A percentile compares a stretch with the other conserved stretches of the same genome.
These are phyloP conservation scores for Scomber colias DNA, from an alignment of 2,113 vertebrate species.

Conservation along the genomic window DNA sequence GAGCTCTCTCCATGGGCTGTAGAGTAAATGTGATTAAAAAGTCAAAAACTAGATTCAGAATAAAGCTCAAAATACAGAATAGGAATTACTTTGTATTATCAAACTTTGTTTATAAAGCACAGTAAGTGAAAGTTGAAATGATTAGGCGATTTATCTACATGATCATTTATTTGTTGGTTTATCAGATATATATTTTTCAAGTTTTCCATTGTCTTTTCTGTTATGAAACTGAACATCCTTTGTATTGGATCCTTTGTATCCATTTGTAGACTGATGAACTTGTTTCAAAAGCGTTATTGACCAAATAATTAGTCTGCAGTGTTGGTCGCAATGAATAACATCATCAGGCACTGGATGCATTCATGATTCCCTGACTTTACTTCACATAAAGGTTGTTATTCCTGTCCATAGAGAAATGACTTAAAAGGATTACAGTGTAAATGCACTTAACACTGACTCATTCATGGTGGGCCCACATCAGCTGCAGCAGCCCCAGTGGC, in stretches of 20 bases:
- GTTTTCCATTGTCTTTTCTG: too few species aligned
- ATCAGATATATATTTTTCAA: too few species aligned
- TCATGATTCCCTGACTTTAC: neutral
- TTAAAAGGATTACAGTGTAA: neutral
- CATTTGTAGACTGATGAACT: too few species aligned
- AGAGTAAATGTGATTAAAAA: constrained; percentile 8
- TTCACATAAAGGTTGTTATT: neutral
- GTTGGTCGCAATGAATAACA: neutral
- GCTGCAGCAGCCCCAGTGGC: constrained; percentile 58
- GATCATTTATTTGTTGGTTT: too few species aligned
- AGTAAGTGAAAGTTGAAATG: too few species aligned
- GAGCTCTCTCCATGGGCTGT: constrained; percentile 85
- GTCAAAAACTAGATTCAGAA: neutral
- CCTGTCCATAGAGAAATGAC: neutral
- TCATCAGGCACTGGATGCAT: neutral
- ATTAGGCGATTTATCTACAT: too few species aligned
- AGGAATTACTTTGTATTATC: neutral
- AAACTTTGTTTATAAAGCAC: too few species aligned
- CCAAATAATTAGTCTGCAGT: neutral
- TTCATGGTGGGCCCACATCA: too few species aligned
- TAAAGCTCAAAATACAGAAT: neutral
- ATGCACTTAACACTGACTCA: neutral
- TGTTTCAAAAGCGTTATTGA: too few species aligned
- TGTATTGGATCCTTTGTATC: too few species aligned
- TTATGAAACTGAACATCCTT: too few species aligned